Conservation (phyloP, 2,113 vertebrate species). For the Oenanthe oenanthe region DNA sequence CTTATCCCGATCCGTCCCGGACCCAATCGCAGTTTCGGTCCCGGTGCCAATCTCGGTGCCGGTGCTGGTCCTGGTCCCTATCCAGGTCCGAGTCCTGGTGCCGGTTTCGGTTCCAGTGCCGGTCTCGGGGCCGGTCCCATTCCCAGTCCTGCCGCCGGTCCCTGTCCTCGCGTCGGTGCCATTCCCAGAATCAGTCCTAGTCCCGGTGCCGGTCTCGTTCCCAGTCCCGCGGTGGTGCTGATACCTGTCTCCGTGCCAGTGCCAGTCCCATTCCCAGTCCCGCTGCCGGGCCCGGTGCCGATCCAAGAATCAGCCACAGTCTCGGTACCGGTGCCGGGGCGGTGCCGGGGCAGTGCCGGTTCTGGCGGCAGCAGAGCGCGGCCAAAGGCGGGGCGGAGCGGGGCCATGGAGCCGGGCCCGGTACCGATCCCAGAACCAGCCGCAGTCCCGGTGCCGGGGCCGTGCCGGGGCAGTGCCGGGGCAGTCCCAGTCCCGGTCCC, state of each 20-base stretch:
- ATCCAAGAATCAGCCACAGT: background rate
- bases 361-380: background rate
- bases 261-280: too few relatives aligned
- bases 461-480: too few relatives aligned
- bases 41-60: background rate
- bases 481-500: too few relatives aligned
- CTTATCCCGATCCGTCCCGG: background rate
- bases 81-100: background rate
- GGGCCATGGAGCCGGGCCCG: background rate
- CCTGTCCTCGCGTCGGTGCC: background rate
- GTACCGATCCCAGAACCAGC: too few relatives aligned
- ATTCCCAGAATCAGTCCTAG: background rate
- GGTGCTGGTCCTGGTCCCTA: background rate
- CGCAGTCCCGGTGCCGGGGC: too few relatives aligned
- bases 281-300: background rate
- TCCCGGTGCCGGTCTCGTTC: too few relatives aligned
- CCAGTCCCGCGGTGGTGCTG: background rate
- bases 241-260: background rate
- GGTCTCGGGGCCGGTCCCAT: background rate
- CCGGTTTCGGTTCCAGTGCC: too few relatives aligned
- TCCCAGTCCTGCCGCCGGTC: background rate
- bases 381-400: background rate
- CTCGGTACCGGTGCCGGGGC: accelerated
- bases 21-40: too few relatives aligned
- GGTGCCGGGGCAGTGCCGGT: background rate